These are phyloP conservation scores for Cerastis leucographa DNA, from an alignment of 2,888 invertebrate species.

Conservation along the genomic window DNA sequence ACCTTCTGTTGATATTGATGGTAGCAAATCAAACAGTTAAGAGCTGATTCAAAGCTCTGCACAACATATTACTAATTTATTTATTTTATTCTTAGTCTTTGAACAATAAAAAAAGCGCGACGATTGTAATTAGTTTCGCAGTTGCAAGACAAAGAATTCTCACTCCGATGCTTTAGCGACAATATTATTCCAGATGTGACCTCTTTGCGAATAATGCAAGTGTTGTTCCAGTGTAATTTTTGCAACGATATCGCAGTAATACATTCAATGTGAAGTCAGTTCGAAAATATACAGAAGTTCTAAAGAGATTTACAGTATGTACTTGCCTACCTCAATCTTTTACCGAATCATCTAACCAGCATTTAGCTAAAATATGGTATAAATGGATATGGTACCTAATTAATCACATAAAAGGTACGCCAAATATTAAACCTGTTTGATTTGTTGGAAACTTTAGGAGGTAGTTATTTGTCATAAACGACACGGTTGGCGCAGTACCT, in stretches of 20 bases:
- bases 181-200: constrained; percentile 72
- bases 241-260: constrained; percentile 45
- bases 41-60: not conserved
- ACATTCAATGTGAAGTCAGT: not conserved
- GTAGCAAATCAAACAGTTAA: not conserved
- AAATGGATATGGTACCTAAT: not conserved
- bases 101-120: constrained; percentile 40
- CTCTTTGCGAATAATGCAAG: constrained; percentile 47
- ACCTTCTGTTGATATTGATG: not conserved
- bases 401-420: not conserved
- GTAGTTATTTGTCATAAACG: too few species aligned
- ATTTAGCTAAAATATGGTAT: not conserved
- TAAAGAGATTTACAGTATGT: not conserved
- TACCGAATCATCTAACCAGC: too few species aligned
- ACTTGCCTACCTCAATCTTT: not conserved
- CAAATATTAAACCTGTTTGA: not conserved
- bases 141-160: constrained; percentile 63
- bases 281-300: constrained; percentile 27
- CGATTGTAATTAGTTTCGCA: constrained; percentile 71
- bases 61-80: not conserved
- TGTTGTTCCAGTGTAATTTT: constrained; percentile 40
- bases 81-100: not conserved
- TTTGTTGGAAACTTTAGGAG: too few species aligned
- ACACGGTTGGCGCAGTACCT: too few species aligned
- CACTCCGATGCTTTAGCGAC: constrained; percentile 56